Base-by-base conservation (phyloP, 2,113 vertebrate species). In the Xiphias gladius region DNA sequence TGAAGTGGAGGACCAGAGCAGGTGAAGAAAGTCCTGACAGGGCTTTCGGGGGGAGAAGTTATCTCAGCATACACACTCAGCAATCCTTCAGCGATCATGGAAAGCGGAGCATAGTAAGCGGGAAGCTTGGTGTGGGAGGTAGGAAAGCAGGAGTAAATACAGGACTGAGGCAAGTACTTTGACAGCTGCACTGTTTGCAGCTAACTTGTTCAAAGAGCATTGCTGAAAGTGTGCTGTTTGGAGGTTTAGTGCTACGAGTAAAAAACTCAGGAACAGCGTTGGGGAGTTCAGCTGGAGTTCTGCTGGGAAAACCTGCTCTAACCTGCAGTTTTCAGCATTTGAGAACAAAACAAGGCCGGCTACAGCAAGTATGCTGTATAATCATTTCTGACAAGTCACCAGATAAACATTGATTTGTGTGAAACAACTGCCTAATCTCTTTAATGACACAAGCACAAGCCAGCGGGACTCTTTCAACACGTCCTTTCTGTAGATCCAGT, bases 161-260 rank as follows among this genome's bases (percentile, higher is more conserved):
- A 82, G 41, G 54, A 58, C 54, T 20, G 66, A 78, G 72, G 74
- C 67, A 30, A 79, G 73, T 70, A 79, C 46, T 89, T 79, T 80
- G 74, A 90, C 76, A 77, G 77, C 71, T 63, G 78, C 61, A 10
- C 78, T 80, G 89, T 89, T 86, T 58, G 43, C n/a, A 71, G 80
- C 48, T 65, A 73, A 64, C 50, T 13, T 59, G 73, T 78, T 86
- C 69, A 87, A 78, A 77, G 80, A 75, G 82, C 30, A 59, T 32
- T 20, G 28, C 48, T 76, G 62, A 61, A 52, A 71, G 20, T 61
- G 64, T 26, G 61, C 52, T 39, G 74, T 75, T 78, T 81, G 75
- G 41, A 75, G 48, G 62, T 80, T 88, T 62, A 41, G 52, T 24
- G 46, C 74, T 79, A 61, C 0, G 24, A 80, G 80, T 28, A 67